Conservation (phyloP, 2,113 vertebrate genomes). For the Aepyceros melampus region DNA sequence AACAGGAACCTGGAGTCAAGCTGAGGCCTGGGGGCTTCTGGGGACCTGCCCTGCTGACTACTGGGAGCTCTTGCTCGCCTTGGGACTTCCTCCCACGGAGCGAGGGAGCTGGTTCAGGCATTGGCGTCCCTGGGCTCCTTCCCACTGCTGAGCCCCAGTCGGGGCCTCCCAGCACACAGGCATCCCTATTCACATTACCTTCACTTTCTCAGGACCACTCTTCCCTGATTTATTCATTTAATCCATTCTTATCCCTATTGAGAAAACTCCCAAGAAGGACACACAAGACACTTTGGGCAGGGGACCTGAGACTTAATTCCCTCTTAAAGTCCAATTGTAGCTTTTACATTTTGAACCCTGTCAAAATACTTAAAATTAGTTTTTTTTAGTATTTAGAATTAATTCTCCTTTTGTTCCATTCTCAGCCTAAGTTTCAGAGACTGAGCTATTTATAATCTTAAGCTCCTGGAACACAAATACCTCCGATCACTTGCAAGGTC, state of each 20-base stretch:
- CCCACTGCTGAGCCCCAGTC: background rate
- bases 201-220: background rate
- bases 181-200: no score
- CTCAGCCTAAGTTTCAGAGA: background rate
- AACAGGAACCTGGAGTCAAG: background rate
- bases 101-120: background rate
- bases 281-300: background rate
- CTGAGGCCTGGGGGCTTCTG: background rate
- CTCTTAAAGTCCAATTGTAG: background rate
- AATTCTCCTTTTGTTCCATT: background rate
- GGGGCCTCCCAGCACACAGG: background rate
- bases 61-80: background rate
- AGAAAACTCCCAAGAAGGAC: background rate
- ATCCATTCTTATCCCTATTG: background rate
- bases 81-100: background rate
- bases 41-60: background rate
- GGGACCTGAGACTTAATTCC: background rate
- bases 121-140: no score
- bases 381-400: background rate
- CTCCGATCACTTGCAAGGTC: background rate
- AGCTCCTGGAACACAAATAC: background rate
- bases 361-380: background rate
- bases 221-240: background rate
- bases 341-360: background rate
- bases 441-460: background rate